These are phyloP conservation scores for Eubasilissa regina DNA, from an alignment of 1,140 invertebrate species.

Conservation along the genomic window DNA sequence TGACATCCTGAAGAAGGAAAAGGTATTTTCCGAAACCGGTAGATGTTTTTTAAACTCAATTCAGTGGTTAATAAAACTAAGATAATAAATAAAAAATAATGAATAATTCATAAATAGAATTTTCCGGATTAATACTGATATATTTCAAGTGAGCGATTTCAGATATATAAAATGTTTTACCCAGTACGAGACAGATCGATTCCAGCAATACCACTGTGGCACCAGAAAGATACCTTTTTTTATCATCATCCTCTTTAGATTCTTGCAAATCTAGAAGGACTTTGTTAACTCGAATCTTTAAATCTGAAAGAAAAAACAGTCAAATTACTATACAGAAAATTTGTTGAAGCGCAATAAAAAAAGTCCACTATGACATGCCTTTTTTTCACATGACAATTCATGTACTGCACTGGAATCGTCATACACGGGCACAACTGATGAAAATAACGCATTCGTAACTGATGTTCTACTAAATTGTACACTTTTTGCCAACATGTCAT, in stretches of 20 bases:
- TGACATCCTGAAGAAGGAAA: no score
- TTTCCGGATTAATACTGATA: background rate
- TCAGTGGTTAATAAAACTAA: no score
- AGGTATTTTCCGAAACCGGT: no score
- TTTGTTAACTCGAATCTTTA: background rate
- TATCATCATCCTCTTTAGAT: background rate
- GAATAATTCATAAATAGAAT: background rate
- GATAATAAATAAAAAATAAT: no score
- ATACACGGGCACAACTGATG: background rate
- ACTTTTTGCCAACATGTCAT: no score
- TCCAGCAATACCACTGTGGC: conserved; percentile 20
- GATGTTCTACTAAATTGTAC: no score
- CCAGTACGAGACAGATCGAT: conserved; percentile 17
- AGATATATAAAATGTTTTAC: conserved; percentile 4
- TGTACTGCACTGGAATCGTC: no score
- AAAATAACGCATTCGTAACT: no score
- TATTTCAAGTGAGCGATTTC: background rate
- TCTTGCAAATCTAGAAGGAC: conserved; percentile 16
- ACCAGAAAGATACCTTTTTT: background rate
- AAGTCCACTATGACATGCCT: no score
- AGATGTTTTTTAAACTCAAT: no score
- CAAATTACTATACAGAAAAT: background rate
- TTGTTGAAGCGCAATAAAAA: no score
- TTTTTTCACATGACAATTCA: no score
- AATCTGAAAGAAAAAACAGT: conserved; percentile 15